Evolutionary conservation across 2,797 vertebrate genomes (phyloP).

Genomic region (Setipinna tenuifilis): DNA sequence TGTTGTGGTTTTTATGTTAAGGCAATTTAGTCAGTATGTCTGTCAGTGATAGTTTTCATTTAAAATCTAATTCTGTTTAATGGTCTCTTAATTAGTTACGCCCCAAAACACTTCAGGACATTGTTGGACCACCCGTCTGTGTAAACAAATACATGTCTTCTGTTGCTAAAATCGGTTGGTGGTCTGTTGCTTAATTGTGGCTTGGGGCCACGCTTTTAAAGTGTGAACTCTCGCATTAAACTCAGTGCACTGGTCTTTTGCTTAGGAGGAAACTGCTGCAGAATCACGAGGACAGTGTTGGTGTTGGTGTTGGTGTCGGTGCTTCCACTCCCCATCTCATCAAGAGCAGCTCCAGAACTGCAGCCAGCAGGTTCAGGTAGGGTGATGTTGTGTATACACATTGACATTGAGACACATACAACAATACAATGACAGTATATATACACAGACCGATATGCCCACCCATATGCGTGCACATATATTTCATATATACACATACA

Average conservation of each 20-base stretch:
- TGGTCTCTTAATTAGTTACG: not conserved
- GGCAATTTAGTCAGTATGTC: not conserved
- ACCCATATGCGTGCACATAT: too few relatives aligned
- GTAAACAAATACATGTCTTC: conserved; percentile 6
- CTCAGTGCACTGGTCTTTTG: conserved; percentile 38
- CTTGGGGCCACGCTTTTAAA: not conserved
- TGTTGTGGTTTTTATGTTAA: not conserved
- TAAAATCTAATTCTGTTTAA: not conserved
- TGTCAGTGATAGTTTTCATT: not conserved
- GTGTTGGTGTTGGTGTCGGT: conserved; percentile 37
- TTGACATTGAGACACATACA: too few relatives aligned
- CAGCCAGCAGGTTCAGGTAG: conserved; percentile 44
- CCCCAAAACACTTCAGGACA: not conserved
- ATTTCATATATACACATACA: too few relatives aligned
- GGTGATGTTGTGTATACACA: too few relatives aligned
- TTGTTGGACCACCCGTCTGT: not conserved
- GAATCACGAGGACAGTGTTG: conserved; percentile 62
- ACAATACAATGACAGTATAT: too few relatives aligned
- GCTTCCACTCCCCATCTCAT: conserved; percentile 71
- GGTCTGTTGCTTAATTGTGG: not conserved
- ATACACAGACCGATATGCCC: too few relatives aligned
- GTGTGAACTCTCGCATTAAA: not conserved
- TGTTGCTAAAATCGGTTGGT: not conserved
- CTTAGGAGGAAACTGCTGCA: conserved; percentile 76
- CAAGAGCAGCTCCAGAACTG: conserved; percentile 74